These are phyloP conservation scores for Notarius quadriscutis DNA, from an alignment of 2,113 vertebrate species.

Conservation along the genomic window DNA sequence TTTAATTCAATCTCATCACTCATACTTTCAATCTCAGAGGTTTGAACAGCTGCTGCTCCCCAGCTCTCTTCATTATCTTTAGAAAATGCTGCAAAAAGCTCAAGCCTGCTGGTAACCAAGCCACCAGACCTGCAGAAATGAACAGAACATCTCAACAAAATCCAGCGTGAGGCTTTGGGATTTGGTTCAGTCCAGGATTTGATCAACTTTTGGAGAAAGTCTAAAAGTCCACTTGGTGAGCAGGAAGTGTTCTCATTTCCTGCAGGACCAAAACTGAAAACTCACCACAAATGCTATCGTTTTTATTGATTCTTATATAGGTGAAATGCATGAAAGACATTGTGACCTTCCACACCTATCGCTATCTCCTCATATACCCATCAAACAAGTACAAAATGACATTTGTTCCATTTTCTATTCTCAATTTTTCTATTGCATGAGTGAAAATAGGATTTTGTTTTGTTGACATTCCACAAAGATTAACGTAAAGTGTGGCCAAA, in stretches of 20 bases:
- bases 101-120: neutral
- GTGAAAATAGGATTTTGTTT: neutral
- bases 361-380: neutral
- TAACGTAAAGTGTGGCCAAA: neutral
- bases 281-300: neutral
- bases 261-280: neutral
- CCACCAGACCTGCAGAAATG: neutral
- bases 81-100: neutral
- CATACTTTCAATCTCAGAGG: neutral
- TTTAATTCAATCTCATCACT: constrained; percentile 24
- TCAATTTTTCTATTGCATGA: neutral
- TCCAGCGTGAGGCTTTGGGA: neutral
- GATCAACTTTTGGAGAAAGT: neutral
- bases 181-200: neutral
- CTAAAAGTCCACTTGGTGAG: neutral
- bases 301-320: neutral
- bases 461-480: neutral
- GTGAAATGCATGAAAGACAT: neutral
- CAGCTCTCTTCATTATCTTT: neutral
- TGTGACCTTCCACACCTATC: neutral
- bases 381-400: neutral
- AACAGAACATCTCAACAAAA: constrained; percentile 2
- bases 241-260: neutral
- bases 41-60: constrained; percentile 21
- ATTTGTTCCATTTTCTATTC: neutral